phyloP scores from a whole-genome alignment of 2,113 vertebrate species.

The Engystomops pustulosus region DNA sequence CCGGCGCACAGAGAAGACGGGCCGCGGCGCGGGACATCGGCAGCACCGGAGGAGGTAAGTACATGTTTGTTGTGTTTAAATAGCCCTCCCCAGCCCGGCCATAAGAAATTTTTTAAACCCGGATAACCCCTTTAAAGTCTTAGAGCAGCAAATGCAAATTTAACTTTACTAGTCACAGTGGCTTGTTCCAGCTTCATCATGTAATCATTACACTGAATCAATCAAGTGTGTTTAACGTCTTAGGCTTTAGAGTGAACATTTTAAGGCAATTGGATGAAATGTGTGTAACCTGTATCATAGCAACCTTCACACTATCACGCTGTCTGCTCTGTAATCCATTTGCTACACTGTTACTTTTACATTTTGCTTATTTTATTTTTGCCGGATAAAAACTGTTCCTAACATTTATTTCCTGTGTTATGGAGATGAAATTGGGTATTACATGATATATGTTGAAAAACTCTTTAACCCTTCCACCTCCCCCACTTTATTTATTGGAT shows the following conservation, averaged over 20 bases:
- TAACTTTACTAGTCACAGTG: too few species aligned
- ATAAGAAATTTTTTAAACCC: too few species aligned
- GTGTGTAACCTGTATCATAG: neutral
- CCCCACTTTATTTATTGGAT: neutral
- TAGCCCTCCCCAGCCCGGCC: too few species aligned
- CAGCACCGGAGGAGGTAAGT: too few species aligned
- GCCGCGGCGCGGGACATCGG: too few species aligned
- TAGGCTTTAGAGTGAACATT: neutral
- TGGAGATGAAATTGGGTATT: neutral
- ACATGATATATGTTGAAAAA: neutral
- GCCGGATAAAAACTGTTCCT: neutral
- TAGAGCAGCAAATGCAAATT: too few species aligned
- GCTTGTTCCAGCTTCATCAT: too few species aligned
- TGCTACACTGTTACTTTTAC: neutral
- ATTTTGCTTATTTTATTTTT: neutral
- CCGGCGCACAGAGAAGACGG: too few species aligned
- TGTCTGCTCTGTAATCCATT: neutral
- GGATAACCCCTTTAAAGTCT: too few species aligned
- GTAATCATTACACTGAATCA: too few species aligned
- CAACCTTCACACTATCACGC: neutral
- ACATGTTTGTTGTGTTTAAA: too few species aligned
- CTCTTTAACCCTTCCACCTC: neutral
- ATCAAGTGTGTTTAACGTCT: neutral
- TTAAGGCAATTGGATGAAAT: neutral
- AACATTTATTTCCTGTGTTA: neutral